Percentiles rank a stretch among this genome's conserved stretches.
Conservation (phyloP, 2,888 invertebrate genomes). For the Xylophagus ater region DNA sequence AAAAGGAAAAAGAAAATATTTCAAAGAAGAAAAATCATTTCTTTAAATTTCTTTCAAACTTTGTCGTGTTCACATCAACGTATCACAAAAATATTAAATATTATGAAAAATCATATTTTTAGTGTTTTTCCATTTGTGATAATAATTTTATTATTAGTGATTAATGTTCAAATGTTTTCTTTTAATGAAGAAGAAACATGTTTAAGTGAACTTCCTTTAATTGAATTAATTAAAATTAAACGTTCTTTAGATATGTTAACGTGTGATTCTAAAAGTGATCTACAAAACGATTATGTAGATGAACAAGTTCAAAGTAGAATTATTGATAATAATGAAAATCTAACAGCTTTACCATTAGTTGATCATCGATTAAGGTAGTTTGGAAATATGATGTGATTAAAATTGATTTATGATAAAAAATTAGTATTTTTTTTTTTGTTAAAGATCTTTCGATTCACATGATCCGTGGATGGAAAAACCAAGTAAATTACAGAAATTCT, state of each 20-base stretch:
- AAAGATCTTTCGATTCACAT: too few species aligned
- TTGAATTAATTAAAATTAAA: constrained; percentile 53
- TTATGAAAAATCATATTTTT: too few species aligned
- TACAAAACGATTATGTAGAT: not conserved
- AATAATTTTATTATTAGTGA: too few species aligned
- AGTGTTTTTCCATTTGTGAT: too few species aligned
- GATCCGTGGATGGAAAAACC: constrained; percentile 40
- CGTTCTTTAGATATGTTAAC: constrained; percentile 28
- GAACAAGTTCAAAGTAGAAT: not conserved
- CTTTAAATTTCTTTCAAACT: too few species aligned
- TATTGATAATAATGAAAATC: not conserved
- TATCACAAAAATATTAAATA: too few species aligned
- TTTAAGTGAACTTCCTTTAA: constrained; percentile 56
- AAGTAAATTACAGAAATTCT: constrained; percentile 59
- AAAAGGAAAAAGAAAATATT: too few species aligned
- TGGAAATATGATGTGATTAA: not conserved
- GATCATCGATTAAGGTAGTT: constrained; percentile 1
- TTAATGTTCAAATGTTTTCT: too few species aligned
- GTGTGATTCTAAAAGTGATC: constrained; percentile 1
- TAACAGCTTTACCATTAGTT: constrained; percentile 6
- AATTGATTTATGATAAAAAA: constrained; percentile 3
- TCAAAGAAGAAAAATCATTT: too few species aligned
- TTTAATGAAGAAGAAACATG: constrained; percentile 19
- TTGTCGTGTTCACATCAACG: too few species aligned
- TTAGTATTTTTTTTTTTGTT: not conserved